These are phyloP conservation scores for Hypsopygia costalis DNA, from an alignment of 2,888 invertebrate species.

Conservation along the genomic window DNA sequence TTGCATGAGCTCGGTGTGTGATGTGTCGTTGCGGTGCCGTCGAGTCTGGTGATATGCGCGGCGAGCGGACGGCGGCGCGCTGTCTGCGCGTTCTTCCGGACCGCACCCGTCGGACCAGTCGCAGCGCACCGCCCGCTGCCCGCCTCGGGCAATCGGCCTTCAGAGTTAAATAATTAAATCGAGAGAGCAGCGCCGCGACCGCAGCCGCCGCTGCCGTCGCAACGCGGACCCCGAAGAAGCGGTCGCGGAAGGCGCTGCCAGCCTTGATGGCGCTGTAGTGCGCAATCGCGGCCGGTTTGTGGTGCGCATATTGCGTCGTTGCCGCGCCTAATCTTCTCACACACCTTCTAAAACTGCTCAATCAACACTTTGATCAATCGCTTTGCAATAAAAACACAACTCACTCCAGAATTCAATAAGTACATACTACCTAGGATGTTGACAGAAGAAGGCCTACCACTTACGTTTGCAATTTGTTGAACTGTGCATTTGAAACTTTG, in stretches of 20 bases:
- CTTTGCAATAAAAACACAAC: slow-evolving; percentile 18
- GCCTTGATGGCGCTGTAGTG: slow-evolving; percentile 77
- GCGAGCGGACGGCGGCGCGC: slow-evolving; percentile 73
- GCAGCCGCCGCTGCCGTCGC: slow-evolving; percentile 32
- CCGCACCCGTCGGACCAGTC: slow-evolving; percentile 78
- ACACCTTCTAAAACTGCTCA: slow-evolving; percentile 48
- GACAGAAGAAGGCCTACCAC: too few relatives aligned
- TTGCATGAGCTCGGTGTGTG: slow-evolving; percentile 64
- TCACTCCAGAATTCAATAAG: background rate
- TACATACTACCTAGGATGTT: too few relatives aligned
- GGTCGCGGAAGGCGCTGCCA: slow-evolving; percentile 72
- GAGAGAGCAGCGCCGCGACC: slow-evolving; percentile 55
- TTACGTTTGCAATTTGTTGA: too few relatives aligned
- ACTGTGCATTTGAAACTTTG: too few relatives aligned
- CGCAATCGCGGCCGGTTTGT: slow-evolving; percentile 75
- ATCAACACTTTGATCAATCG: slow-evolving; percentile 47
- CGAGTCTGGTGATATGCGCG: slow-evolving; percentile 66
- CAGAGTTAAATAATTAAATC: slow-evolving; percentile 74
- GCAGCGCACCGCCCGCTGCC: slow-evolving; percentile 69
- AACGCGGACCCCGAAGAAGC: slow-evolving; percentile 62
- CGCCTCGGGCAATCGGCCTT: slow-evolving; percentile 79
- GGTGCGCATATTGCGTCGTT: slow-evolving; percentile 61
- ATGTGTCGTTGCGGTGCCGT: slow-evolving; percentile 74
- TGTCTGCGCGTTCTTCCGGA: slow-evolving; percentile 75
- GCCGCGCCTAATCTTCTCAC: slow-evolving; percentile 61